phyloP scores from a whole-genome alignment of 1,140 invertebrate species.

The Heliothis virescens region DNA sequence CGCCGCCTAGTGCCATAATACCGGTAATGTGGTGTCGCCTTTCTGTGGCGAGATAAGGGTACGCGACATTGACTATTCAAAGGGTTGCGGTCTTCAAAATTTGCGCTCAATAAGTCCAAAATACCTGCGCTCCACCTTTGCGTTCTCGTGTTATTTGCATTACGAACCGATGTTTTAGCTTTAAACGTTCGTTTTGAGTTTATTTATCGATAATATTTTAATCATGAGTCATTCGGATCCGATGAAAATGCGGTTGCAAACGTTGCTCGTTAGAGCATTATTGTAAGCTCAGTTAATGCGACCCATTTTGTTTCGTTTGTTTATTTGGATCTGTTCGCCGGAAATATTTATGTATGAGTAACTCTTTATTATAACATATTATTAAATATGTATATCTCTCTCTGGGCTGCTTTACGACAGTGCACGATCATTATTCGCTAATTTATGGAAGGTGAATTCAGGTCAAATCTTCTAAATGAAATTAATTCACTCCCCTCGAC shows the following conservation, averaged over 20 bases:
- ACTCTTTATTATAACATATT: constrained; percentile 3
- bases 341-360: constrained; percentile 44
- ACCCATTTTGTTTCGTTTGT: constrained; percentile 50
- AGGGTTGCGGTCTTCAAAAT: constrained; percentile 85
- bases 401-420: constrained; percentile 3
- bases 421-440: constrained; percentile 25
- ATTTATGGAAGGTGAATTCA: constrained; percentile 22
- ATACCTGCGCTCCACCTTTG: constrained; percentile 76
- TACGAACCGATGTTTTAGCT: constrained; percentile 51
- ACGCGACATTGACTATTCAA: constrained; percentile 86
- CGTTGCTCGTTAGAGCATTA: constrained; percentile 53
- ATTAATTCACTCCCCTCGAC: constrained; percentile 28
- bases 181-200: constrained; percentile 29
- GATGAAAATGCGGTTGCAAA: constrained; percentile 57
- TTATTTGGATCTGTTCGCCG: constrained; percentile 23
- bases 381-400: neutral
- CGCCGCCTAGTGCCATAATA: constrained; percentile 75
- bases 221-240: constrained; percentile 63
- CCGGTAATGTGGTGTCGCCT: constrained; percentile 86
- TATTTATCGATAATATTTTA: constrained; percentile 61
- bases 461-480: constrained; percentile 38
- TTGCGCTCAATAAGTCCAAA: constrained; percentile 85
- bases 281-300: constrained; percentile 52
- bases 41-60: constrained; percentile 85
- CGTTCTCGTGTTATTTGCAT: constrained; percentile 68